phyloP scores from a whole-genome alignment of 1,140 invertebrate genomes.

The Lycorma delicatula region DNA sequence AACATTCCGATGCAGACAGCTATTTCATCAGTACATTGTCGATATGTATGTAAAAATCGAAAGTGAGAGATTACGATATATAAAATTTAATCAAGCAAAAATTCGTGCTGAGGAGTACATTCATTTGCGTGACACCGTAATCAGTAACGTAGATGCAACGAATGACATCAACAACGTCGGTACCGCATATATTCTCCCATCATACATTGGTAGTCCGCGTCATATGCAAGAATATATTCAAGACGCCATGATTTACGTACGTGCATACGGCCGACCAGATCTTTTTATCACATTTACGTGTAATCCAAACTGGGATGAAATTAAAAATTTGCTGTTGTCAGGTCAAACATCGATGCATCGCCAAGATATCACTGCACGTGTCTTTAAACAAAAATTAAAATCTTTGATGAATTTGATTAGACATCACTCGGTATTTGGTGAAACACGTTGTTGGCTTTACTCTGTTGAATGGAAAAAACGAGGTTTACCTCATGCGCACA shows the following conservation, averaged over 20 bases:
- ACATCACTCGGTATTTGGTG: constrained; percentile 33
- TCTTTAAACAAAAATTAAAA: constrained; percentile 21
- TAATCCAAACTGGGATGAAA: constrained; percentile 43
- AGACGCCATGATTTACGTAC: constrained; percentile 43
- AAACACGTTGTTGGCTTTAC: constrained; percentile 37
- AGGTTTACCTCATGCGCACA: constrained; percentile 38
- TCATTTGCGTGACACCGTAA: constrained; percentile 36
- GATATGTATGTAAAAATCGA: constrained; percentile 45
- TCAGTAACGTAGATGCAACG: constrained; percentile 16
- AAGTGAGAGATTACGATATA: constrained; percentile 37
- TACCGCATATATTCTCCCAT: constrained; percentile 33
- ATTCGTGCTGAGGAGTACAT: constrained; percentile 41
- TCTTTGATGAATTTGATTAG: constrained; percentile 16
- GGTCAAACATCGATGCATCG: constrained; percentile 29
- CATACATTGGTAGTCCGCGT: constrained; percentile 36
- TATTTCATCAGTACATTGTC: constrained; percentile 38
- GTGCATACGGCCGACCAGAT: constrained; percentile 37
- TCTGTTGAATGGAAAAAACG: constrained; percentile 44
- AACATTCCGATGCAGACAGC: constrained; percentile 29
- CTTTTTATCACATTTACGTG: constrained; percentile 40
- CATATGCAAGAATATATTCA: constrained; percentile 42
- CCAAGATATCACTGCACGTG: constrained; percentile 19
- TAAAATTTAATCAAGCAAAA: constrained; percentile 39
- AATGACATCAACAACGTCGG: too few species aligned
- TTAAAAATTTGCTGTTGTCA: constrained; percentile 26